These are phyloP conservation scores for Tenthredo scrophulariae DNA, from an alignment of 2,888 invertebrate species.

Conservation along the genomic window DNA sequence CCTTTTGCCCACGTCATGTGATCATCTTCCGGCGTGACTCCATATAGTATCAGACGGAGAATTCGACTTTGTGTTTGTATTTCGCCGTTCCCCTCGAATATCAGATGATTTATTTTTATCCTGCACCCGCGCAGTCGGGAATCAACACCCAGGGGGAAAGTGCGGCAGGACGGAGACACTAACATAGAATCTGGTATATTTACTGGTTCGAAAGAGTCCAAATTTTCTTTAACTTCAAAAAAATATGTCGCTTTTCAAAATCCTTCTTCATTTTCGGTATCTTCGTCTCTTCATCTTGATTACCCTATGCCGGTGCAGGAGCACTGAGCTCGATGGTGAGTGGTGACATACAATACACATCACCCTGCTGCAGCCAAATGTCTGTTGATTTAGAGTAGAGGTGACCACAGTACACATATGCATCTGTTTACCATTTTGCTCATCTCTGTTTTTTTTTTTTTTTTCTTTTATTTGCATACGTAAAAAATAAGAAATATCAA, in stretches of 20 bases:
- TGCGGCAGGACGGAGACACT: background rate
- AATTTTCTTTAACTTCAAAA: background rate
- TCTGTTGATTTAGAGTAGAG: constrained; percentile 12
- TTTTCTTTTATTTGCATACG: background rate
- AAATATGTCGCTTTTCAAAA: background rate
- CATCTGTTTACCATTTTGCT: constrained; percentile 1
- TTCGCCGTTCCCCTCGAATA: background rate
- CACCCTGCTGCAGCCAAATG: background rate
- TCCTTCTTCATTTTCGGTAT: background rate
- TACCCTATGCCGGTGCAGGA: background rate
- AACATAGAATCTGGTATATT: constrained; percentile 4
- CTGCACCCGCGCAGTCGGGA: constrained; percentile 8
- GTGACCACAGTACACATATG: background rate
- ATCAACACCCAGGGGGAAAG: background rate
- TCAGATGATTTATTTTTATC: constrained; percentile 7
- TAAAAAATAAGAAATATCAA: background rate
- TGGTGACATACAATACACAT: background rate
- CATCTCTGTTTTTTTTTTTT: background rate
- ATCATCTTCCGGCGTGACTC: background rate
- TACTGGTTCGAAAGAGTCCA: background rate
- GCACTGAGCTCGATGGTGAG: background rate
- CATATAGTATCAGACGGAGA: background rate
- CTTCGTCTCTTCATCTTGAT: background rate
- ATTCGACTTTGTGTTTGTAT: background rate
- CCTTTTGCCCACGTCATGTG: constrained; percentile 32